phyloP scores from a whole-genome alignment of 2,113 vertebrate genomes.

The Nansenia antarctica region DNA sequence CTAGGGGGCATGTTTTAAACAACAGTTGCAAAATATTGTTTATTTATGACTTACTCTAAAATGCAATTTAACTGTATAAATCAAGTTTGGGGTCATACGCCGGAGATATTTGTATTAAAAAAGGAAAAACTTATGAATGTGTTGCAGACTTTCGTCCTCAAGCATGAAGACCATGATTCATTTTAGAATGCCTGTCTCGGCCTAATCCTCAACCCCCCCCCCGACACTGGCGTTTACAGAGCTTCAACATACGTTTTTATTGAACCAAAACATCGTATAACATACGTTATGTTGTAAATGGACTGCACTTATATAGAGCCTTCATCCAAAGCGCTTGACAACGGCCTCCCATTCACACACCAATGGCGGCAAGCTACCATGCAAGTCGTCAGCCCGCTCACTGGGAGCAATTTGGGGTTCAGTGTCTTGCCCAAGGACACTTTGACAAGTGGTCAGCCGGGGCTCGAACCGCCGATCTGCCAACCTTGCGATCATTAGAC shows the following conservation, averaged over 20 bases:
- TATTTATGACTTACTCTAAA: conserved; percentile 11
- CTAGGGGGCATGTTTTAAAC: conserved; percentile 7
- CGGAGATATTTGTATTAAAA: conserved; percentile 26
- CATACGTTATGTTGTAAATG: no score
- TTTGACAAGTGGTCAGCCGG: no score
- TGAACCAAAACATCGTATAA: no score
- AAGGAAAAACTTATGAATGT: conserved; percentile 26
- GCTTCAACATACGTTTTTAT: conserved; percentile 59
- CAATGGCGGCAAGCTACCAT: no score
- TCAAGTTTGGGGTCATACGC: conserved; percentile 17
- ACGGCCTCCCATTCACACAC: no score
- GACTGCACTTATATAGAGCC: no score
- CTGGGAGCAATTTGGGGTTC: no score
- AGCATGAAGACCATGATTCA: conserved; percentile 41
- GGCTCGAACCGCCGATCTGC: no score
- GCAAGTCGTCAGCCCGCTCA: no score
- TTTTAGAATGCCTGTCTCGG: conserved; percentile 41
- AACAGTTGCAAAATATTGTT: neutral
- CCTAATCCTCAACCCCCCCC: conserved; percentile 46
- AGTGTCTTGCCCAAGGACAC: no score
- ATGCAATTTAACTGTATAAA: conserved; percentile 19
- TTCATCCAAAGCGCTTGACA: no score
- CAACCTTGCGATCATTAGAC: no score
- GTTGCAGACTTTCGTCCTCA: conserved; percentile 8
- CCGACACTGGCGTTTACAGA: conserved; percentile 50